Evolutionary conservation across 2,113 vertebrate genomes (phyloP), one percentile per base, ranked within the genome.

Genomic region (Circaetus gallicus): DNA sequence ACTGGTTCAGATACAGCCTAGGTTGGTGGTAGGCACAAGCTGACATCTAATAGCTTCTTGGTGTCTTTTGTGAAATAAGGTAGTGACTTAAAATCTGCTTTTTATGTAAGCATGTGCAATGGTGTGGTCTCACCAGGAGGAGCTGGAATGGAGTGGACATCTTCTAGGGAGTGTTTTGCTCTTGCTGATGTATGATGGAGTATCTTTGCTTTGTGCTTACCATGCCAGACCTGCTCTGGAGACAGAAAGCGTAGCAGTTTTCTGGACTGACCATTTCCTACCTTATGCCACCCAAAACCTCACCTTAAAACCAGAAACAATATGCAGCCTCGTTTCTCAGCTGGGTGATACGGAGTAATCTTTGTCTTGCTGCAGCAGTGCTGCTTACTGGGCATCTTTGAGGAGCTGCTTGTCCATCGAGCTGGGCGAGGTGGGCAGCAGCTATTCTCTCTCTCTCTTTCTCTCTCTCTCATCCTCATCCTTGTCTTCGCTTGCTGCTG

Each of bases 1-100:
- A 97, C 95, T 97, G 91, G 93, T 98, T 98, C 95, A 95, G 90
- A 62, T 74, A 87, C 85, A 96, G 89, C 82, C 82, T 82, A 89
- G 90, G 62, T 21, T 89, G 69, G 42, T 81, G 69, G 62, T 66
- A 94, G 93, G 62, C 67, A 74, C 76, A 40, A 3, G 29, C 4
- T 55, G 85, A 72, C 63, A 59, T 62, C 91, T 85, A 45, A 26
- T 18, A 79, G 92, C 65, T 82, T 89, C 89, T 82, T 38, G 42
- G 53, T 95, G 47, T 82, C 82, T 88, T 86, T 43, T 89, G 73
- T 86, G 72, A 66, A 90, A 67, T 49, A 42, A 94, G 47, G 36
- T 50, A 94, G 74, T 82, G 82, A 25, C 45, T 79, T 86, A n/a
- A 80, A 59, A 43, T 69, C 34, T 77, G 71, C 32, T 56, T 49